phyloP scores from a whole-genome alignment of 2,888 invertebrate genomes.

The Biston stratarius region DNA sequence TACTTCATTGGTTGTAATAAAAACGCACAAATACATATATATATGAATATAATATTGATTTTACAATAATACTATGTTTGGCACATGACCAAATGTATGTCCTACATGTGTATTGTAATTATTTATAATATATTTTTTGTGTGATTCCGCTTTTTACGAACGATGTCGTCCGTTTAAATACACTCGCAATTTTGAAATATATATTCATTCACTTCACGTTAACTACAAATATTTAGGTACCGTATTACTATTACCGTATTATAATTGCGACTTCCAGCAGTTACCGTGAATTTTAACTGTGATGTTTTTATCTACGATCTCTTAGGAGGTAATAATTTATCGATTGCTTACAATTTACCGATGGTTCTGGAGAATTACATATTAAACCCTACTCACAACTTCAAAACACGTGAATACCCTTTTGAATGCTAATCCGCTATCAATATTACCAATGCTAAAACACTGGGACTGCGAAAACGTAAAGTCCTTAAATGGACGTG shows the following conservation, averaged over 20 bases:
- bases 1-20: too few relatives aligned
- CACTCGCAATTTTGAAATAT: too few relatives aligned
- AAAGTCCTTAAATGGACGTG: constrained; percentile 25
- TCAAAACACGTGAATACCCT: not conserved
- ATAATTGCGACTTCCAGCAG: not conserved
- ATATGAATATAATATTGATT: too few relatives aligned
- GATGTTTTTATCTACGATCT: constrained; percentile 8
- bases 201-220: not conserved
- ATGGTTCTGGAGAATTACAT: constrained; percentile 10
- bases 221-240: not conserved
- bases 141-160: too few relatives aligned
- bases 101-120: too few relatives aligned
- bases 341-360: constrained; percentile 4
- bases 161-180: too few relatives aligned
- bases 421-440: constrained; percentile 18
- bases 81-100: too few relatives aligned
- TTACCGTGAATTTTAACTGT: not conserved
- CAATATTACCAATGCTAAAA: constrained; percentile 19
- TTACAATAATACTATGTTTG: too few relatives aligned
- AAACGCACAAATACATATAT: too few relatives aligned
- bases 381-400: constrained; percentile 15
- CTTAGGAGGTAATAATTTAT: not conserved
- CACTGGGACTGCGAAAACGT: constrained; percentile 14
- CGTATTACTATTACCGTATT: not conserved
- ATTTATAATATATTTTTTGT: too few relatives aligned